These are phyloP conservation scores for Pangasius sanitwongsei DNA, from an alignment of 2,797 vertebrate species.

Conservation along the genomic window DNA sequence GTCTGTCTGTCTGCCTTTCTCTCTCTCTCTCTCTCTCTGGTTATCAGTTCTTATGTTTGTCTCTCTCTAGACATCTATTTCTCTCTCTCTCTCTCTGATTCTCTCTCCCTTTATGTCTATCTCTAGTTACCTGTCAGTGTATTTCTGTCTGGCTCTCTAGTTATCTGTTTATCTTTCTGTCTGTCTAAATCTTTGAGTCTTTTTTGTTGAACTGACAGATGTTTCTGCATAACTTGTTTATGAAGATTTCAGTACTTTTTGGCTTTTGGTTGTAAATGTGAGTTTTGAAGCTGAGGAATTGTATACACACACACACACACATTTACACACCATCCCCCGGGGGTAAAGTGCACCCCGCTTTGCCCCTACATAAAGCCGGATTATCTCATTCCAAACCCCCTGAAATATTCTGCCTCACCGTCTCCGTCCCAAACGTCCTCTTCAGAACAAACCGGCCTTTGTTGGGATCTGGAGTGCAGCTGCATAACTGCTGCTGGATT, in stretches of 20 bases:
- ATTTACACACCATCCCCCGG: background rate
- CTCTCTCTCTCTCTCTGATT: constrained; percentile 13
- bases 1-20: constrained; percentile 31
- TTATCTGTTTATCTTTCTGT: background rate
- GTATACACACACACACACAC: background rate
- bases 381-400: constrained; percentile 60
- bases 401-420: constrained; percentile 48
- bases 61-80: background rate
- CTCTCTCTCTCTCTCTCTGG: constrained; percentile 4
- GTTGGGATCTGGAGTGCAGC: constrained; percentile 74
- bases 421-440: constrained; percentile 50
- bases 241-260: background rate
- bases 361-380: constrained; percentile 60
- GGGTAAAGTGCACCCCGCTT: constrained; percentile 24
- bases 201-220: background rate
- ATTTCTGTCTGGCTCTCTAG: background rate
- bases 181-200: background rate
- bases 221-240: background rate
- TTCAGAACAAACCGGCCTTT: constrained; percentile 74
- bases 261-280: background rate
- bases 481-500: constrained; percentile 68
- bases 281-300: background rate
- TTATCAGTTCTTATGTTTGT: background rate
- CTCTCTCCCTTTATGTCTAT: constrained; percentile 44
- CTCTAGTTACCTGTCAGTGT: constrained; percentile 44